Conservation (phyloP, 2,888 invertebrate species). For the Neoitamus cyanurus region DNA sequence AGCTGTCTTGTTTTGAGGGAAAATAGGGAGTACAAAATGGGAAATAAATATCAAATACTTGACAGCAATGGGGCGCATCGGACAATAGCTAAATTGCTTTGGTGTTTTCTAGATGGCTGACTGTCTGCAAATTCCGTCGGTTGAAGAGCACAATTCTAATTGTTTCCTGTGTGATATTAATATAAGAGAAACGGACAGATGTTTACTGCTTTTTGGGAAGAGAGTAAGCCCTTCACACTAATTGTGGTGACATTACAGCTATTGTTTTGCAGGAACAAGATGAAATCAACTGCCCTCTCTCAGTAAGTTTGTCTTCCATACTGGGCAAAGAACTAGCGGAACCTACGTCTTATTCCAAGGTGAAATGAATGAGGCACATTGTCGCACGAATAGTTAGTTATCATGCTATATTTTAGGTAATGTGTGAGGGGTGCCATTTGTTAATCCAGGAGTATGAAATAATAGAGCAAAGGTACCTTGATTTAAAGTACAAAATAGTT, state of each 20-base stretch:
- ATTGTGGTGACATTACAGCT: not conserved
- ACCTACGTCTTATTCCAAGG: slow-evolving; percentile 10
- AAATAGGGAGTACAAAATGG: not conserved
- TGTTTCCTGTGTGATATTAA: slow-evolving; percentile 54
- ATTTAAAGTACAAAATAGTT: slow-evolving; percentile 69
- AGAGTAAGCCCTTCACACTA: slow-evolving; percentile 48
- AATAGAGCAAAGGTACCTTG: slow-evolving; percentile 68
- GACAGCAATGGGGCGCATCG: not conserved
- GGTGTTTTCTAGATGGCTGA: slow-evolving; percentile 45
- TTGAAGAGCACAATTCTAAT: not conserved
- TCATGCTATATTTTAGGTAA: slow-evolving; percentile 58
- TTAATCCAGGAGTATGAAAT: slow-evolving; percentile 73
- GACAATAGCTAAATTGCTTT: not conserved
- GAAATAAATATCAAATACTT: not conserved
- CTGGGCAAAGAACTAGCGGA: slow-evolving; percentile 72
- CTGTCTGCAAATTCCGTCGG: not conserved
- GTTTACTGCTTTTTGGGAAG: slow-evolving; percentile 53
- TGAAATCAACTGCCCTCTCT: slow-evolving; percentile 42
- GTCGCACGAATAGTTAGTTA: too few species aligned
- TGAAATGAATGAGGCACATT: too few species aligned
- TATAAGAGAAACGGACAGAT: slow-evolving; percentile 52
- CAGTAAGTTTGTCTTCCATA: not conserved
- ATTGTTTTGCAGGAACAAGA: slow-evolving; percentile 45
- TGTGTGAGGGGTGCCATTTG: slow-evolving; percentile 78
- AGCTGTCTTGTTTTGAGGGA: not conserved